A percentile compares a stretch with the other conserved stretches of the same genome.
Evolutionary conservation across 2,797 vertebrate species (phyloP).

Genomic region (Diglossa cyanea): DNA sequence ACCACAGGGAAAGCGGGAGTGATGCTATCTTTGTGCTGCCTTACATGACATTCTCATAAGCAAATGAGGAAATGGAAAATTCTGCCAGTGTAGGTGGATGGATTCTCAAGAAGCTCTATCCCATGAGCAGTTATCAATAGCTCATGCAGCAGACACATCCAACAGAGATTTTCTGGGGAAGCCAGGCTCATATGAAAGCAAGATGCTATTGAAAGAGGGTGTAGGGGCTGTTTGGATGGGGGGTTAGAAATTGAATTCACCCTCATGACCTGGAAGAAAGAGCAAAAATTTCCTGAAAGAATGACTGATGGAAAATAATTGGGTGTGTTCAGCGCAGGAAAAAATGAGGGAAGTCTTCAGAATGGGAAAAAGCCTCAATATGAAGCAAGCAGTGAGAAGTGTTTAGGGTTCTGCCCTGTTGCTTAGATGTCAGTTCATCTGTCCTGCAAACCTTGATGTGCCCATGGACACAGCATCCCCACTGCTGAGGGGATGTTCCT

Average conservation of each 20-base stretch:
- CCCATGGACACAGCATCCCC: neutral
- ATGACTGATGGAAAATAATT: neutral
- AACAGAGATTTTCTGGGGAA: neutral
- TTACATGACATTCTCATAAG: neutral
- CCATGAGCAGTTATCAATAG: neutral
- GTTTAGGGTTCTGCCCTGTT: neutral
- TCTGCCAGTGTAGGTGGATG: neutral
- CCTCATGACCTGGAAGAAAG: neutral
- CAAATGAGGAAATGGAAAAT: slow-evolving; percentile 16
- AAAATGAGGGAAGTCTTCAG: neutral
- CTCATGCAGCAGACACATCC: rapidly evolving
- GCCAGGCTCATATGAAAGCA: neutral
- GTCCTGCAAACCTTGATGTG: neutral
- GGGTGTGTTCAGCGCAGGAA: neutral
- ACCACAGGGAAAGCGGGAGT: neutral
- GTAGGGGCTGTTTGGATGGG: neutral
- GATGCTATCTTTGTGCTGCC: neutral
- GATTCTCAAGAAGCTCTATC: neutral
- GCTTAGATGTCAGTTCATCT: neutral
- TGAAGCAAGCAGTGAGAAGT: neutral
- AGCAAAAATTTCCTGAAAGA: neutral
- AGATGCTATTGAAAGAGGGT: neutral
- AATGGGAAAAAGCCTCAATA: neutral
- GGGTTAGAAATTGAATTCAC: neutral
- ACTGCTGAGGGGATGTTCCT: neutral